Evolutionary conservation across 2,888 invertebrate genomes (phyloP), one percentile per base, ranked within the genome.

Genomic region (Monoplex corrugatus): DNA sequence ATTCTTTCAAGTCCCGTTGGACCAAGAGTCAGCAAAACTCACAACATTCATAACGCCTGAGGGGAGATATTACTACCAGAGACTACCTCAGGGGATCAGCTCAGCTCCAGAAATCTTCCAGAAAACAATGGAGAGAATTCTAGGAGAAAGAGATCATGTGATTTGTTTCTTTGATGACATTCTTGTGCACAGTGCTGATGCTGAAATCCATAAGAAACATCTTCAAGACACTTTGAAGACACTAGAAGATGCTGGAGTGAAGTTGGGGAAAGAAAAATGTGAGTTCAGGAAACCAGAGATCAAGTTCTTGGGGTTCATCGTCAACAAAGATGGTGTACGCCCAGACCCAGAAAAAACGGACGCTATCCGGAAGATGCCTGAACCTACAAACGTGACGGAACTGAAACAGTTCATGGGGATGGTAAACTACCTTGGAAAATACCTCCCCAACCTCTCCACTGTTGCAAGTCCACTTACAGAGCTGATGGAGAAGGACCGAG

Each of bases 171-270:
- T 32, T 16, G 78, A 78, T 38, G 35, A 32, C 45, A 87, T 90
- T 6, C 80, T 93, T 43, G 92, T 91, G 2, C n/a, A 90, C 23
- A 86, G 87, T 35, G 89, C 88, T 19, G 50, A 90, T 2, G n/a
- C 5, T 23, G 44, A 40, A 43, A 32, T 43, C 38, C 23, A 83
- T 28, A 40, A 23, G 5, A 5, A 35, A 5, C 3, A 32, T 10
- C 72, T 72, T 5, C n/a, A 19, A 5, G 23, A 6, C 6, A 32
- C 32, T 6, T 32, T 72, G 23, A 19, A 72, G 10, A 72, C n/a
- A 72, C 28, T 72, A 72, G 72, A n/a, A n/a, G n/a, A n/a, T n/a
- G n/a, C n/a, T n/a, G n/a, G n/a, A n/a, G n/a, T n/a, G n/a, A n/a
- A n/a, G 38, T 38, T 78, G 10, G 35, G 35, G 19, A 78, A 78